Conservation (phyloP, 1,140 invertebrate genomes). For the Papilio polytes region DNA sequence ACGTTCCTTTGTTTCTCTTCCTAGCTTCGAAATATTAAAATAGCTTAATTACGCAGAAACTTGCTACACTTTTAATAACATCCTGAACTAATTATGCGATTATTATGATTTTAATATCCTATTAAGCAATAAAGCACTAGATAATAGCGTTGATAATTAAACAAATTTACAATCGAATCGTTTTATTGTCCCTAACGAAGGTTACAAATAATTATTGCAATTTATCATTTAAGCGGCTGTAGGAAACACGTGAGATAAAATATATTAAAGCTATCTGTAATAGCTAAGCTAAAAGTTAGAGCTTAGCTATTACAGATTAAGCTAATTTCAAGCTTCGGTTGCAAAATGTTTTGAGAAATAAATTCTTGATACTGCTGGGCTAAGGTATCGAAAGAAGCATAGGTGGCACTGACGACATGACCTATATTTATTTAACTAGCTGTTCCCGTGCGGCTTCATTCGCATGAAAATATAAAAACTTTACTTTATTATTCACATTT, state of each 20-base stretch:
- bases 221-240: not conserved
- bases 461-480: no score
- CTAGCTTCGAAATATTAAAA: not conserved
- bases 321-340: not conserved
- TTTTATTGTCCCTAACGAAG: not conserved
- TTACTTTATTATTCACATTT: no score
- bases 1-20: not conserved
- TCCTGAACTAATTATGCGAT: not conserved
- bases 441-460: no score
- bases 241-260: not conserved
- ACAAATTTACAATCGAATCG: not conserved
- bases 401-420: no score
- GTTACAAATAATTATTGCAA: not conserved
- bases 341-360: no score
- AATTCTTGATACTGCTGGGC: no score
- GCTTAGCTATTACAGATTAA: not conserved
- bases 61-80: not conserved
- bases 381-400: no score
- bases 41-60: not conserved
- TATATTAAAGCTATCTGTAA: not conserved
- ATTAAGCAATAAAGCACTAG: constrained; percentile 3
- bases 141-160: not conserved
- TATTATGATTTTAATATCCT: not conserved
- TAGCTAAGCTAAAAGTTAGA: no score
- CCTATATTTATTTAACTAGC: no score